Conservation (phyloP, 1,140 invertebrate species). For the Papilio polytes region DNA sequence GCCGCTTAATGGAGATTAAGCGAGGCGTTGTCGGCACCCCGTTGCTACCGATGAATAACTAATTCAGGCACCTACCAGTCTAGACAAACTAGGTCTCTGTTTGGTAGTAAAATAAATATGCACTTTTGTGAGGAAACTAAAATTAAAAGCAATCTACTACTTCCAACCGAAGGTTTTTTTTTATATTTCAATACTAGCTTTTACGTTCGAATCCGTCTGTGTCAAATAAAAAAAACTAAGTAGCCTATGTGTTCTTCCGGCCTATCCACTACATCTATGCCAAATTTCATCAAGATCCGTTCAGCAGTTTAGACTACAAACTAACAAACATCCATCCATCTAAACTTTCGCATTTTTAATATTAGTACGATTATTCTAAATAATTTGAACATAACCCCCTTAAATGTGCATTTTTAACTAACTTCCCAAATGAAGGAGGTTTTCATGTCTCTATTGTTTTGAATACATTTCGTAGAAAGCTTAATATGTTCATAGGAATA, state of each 20-base stretch:
- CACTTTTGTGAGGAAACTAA: background rate
- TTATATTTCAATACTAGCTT: too few relatives aligned
- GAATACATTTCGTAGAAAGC: background rate
- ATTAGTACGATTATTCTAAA: too few relatives aligned
- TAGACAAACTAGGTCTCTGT: background rate
- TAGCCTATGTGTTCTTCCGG: too few relatives aligned
- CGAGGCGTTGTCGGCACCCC: background rate
- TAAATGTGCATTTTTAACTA: background rate
- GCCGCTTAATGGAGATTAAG: conserved; percentile 14
- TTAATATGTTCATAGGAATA: background rate
- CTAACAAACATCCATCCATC: too few relatives aligned
- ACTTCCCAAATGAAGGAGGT: too few relatives aligned
- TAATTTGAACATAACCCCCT: background rate
- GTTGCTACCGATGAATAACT: background rate
- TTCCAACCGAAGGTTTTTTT: background rate
- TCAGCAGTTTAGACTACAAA: too few relatives aligned
- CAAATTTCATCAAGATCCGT: too few relatives aligned
- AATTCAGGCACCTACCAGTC: background rate
- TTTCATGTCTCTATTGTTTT: too few relatives aligned
- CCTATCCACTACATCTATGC: too few relatives aligned
- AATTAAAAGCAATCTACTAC: background rate
- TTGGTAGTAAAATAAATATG: background rate
- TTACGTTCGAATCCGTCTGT: too few relatives aligned
- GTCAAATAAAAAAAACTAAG: too few relatives aligned
- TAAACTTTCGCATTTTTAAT: too few relatives aligned